These are phyloP conservation scores for Pseudomyrmex concolor DNA, from an alignment of 1,140 invertebrate species.

Conservation along the genomic window DNA sequence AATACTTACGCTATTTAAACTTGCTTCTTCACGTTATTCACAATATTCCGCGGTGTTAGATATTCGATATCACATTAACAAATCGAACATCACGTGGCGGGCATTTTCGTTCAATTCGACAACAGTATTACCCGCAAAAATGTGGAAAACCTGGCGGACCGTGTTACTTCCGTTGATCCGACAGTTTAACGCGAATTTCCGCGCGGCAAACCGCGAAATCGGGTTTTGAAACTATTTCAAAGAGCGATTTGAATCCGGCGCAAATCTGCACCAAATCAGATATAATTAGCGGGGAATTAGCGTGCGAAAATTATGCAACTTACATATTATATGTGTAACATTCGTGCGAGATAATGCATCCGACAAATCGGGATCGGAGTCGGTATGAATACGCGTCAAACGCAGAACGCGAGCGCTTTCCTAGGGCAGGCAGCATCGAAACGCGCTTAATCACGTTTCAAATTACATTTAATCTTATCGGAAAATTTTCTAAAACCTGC, in stretches of 20 bases:
- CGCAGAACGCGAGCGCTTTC: not conserved
- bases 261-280: constrained; percentile 41
- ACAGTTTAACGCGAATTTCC: constrained; percentile 53
- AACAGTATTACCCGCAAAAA: constrained; percentile 45
- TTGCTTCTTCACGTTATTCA: not conserved
- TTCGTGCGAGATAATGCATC: not conserved
- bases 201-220: constrained; percentile 51
- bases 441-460: too few relatives aligned
- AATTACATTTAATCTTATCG: not conserved
- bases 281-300: constrained; percentile 47
- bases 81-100: constrained; percentile 37
- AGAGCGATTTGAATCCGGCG: not conserved
- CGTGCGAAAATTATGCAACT: constrained; percentile 26
- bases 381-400: not conserved
- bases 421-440: too few relatives aligned
- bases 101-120: constrained; percentile 35
- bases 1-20: not conserved
- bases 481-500: too few relatives aligned
- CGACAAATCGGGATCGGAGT: not conserved
- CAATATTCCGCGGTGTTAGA: constrained; percentile 7
- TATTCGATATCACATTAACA: constrained; percentile 47
- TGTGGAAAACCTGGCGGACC: constrained; percentile 25
- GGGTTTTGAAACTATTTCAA: constrained; percentile 50
- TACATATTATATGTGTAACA: not conserved
- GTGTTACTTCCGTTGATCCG: constrained; percentile 56